Evolutionary conservation across 2,888 invertebrate genomes (phyloP), one percentile per base, ranked within the genome.

Genomic region (Nomada ruficornis): DNA sequence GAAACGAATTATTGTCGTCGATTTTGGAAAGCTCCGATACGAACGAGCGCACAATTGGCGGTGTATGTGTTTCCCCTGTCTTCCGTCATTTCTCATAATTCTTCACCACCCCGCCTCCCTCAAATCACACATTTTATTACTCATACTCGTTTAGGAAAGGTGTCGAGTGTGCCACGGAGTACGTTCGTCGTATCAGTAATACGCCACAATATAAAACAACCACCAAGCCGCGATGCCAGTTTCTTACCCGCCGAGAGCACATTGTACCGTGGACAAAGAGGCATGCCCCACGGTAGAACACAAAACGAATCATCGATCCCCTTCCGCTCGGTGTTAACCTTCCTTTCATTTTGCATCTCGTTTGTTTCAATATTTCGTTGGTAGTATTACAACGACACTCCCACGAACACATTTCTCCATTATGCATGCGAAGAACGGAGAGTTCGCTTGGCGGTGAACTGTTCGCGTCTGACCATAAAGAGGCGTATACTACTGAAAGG

Each of bases 381-480:
- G 47, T 42, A 26, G 3, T 29, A 20, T 57, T 20, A 29, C 20
- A 57, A 42, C 65, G 11, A 36, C 13, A 26, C 20, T 11, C n/a
- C 2, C 4, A 11, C 2, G 50, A n/a, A 44, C 59, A 59, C 36
- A 11, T 77, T 55, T 57, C n/a, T 55, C 52, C 20, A 11, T 15
- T 11, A 0, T 42, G 50, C 63, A 9, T 44, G 59, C 52, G 59
- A 59, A 9, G 44, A 15, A 55, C 42, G 29, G 68, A 36, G 50
- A 59, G 50, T 54, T 55, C 62, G 77, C 64, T 54, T 47, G 26
- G 11, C 68, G 62, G 55, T 29, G 70, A 71, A 62, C 78, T 42
- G 70, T 65, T 77, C 50, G 20, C 50, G 79, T 79, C 80, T 54
- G 80, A 79, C 63, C 80, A 63, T 59, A 72, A 72, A 63, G 36